Evolutionary conservation across 2,888 invertebrate species (phyloP), one percentile per base, ranked within the genome.

Genomic region (Limnephilus rhombicus): DNA sequence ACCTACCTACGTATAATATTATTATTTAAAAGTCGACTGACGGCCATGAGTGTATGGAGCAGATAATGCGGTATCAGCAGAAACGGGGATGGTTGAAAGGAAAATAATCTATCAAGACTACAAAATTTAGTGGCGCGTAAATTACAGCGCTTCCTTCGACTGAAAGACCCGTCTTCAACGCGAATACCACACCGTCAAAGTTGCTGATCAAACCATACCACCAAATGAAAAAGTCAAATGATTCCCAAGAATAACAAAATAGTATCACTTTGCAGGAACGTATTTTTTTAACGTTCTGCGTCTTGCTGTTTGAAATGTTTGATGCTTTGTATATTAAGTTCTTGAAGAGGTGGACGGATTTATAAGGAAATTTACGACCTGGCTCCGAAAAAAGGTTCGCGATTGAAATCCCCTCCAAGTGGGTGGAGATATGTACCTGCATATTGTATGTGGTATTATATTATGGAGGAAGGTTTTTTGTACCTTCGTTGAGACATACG

Each of bases 101-200:
- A 93, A 92, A 93, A 93, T 93, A 93, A 93, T 93, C 92, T 93
- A 93, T 93, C 91, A 91, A 90, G 93, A 93, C 90, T 92, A 92
- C 92, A 91, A 92, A 93, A 92, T 93, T 93, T 93, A 93, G 92
- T 93, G 93, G 93, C 53, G 93, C 92, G 93, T 93, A 93, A 93
- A 93, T 93, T 93, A 93, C 85, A 80, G 45, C 89, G 29, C 89
- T 89, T 80, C 90, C 90, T 83, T 45, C 29, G 41, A 83, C 83
- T 53, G 12, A 53, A 89, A 83, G 49, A 90, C 53, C 83, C 85
- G 90, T 90, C 90, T 37, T 49, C 24, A 90, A 15, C 31, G 45
- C 13, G 31, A 81, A 24, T 53, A 90, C 15, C 31, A 31, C n/a
- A 45, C 24, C 1, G 3, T n/a, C 37, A 24, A 80, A 89, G 41